phyloP scores from a whole-genome alignment of 2,797 vertebrate species.

The Poecilia velifera region DNA sequence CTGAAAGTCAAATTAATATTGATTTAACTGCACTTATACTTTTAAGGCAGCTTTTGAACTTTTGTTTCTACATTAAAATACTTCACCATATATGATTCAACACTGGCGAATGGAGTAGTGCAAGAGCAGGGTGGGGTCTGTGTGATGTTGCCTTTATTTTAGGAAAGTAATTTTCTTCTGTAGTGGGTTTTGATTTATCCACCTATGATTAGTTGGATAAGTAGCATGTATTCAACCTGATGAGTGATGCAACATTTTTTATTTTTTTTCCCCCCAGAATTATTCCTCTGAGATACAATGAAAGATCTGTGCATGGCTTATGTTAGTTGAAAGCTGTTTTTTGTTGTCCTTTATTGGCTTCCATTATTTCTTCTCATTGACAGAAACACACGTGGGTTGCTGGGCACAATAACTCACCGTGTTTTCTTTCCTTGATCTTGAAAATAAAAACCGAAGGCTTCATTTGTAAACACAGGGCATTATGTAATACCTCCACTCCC shows the following conservation, averaged over 20 bases:
- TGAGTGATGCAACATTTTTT: background rate
- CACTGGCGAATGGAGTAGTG: background rate
- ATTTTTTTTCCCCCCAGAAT: conserved; percentile 9
- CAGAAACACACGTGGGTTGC: conserved; percentile 55
- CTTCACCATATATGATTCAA: background rate
- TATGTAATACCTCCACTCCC: conserved; percentile 64
- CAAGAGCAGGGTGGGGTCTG: background rate
- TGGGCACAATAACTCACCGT: conserved; percentile 53
- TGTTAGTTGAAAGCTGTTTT: conserved; percentile 72
- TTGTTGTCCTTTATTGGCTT: conserved; percentile 63
- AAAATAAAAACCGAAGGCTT: conserved; percentile 68
- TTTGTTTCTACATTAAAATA: background rate
- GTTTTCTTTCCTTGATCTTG: conserved; percentile 47
- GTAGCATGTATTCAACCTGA: background rate
- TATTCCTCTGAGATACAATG: conserved; percentile 51
- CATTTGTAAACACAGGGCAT: conserved; percentile 68
- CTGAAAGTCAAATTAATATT: background rate
- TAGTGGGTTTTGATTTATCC: background rate
- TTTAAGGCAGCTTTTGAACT: background rate
- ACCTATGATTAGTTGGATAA: conserved; percentile 1
- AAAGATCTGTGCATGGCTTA: conserved; percentile 55
- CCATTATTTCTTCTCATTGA: conserved; percentile 67
- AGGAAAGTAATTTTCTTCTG: background rate
- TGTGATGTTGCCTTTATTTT: background rate
- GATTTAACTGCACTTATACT: background rate